Evolutionary conservation across 2,113 vertebrate species (phyloP), one percentile per base, ranked within the genome.

Genomic region (Seriola aureovittata): DNA sequence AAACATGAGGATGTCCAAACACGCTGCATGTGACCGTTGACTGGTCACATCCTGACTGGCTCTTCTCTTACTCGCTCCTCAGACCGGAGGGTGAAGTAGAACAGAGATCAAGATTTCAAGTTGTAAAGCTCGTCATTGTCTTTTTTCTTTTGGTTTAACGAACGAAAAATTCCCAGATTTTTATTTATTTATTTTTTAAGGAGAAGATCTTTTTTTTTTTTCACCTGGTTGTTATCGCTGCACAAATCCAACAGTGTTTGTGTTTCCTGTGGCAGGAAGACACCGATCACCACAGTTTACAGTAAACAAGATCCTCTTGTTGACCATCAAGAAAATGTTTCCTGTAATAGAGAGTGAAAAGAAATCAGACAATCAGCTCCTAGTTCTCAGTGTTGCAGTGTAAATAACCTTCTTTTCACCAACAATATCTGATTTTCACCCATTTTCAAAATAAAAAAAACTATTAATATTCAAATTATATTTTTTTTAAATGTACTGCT

Each of bases 1-100:
- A 81, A 78, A 82, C 71, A 71, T 63, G 40, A 29, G 32, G 58
- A 78, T 58, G 75, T 72, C n/a, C 32, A 54, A 75, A 79, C 66
- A 38, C 19, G 6, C n/a, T 13, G 52, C 25, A 58, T n/a, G 55
- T 59, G 71, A 0, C 54, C 14, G 40, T 8, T 4, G 50, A 84
- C 72, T n/a, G 25, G 60, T 72, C 59, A 44, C 38, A 66, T 57
- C 5, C 8, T 14, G 38, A 50, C 57, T 52, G 14, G 29, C 42
- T 58, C 23, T 32, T 66, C 32, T 55, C 16, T 68, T 11, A 44
- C 42, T 76, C 5, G 3, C 62, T 54, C 63, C 34, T 1, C 65
- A 52, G 29, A 29, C 42, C 7, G 65, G 5, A 75, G n/a, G 46
- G 21, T 5, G 34, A 13, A 14, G 14, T 8, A 2, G 17, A 14